These are phyloP conservation scores for Flabesymbios commensalis DNA, from an alignment of 2,888 invertebrate species.

Conservation along the genomic window DNA sequence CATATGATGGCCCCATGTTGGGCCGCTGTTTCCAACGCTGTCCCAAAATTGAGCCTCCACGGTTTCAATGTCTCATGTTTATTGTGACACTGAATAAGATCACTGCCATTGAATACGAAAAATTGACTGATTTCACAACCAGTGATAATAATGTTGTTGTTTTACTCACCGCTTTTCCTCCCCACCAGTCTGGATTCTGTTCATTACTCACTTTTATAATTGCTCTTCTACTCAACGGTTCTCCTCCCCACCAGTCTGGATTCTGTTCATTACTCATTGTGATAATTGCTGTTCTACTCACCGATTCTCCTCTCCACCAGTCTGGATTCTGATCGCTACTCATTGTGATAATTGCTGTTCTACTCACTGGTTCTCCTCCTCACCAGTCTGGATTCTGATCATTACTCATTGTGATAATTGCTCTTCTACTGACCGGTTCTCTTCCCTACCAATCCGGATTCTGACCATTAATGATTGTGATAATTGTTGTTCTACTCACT, in stretches of 20 bases:
- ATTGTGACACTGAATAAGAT: no score
- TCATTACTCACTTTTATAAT: background rate
- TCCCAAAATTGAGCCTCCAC: no score
- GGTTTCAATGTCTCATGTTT: no score
- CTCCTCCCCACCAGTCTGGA: no score
- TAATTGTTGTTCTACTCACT: slow-evolving; percentile 31
- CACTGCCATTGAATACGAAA: background rate
- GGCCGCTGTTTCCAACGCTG: no score
- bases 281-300: background rate
- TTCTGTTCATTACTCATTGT: background rate
- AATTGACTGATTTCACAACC: background rate
- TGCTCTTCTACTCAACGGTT: background rate
- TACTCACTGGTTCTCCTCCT: background rate
- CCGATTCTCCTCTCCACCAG: background rate
- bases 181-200: no score
- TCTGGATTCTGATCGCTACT: background rate
- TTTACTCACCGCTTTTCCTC: background rate
- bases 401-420: background rate
- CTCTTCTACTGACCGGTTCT: background rate
- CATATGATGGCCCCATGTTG: no score
- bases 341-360: background rate
- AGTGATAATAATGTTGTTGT: background rate
- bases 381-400: no score
- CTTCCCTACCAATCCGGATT: no score
- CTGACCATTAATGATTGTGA: background rate